A percentile compares a stretch with the other conserved stretches of the same genome.
phyloP scores from a whole-genome alignment of 2,113 vertebrate species.

The Megaceryle torquata region DNA sequence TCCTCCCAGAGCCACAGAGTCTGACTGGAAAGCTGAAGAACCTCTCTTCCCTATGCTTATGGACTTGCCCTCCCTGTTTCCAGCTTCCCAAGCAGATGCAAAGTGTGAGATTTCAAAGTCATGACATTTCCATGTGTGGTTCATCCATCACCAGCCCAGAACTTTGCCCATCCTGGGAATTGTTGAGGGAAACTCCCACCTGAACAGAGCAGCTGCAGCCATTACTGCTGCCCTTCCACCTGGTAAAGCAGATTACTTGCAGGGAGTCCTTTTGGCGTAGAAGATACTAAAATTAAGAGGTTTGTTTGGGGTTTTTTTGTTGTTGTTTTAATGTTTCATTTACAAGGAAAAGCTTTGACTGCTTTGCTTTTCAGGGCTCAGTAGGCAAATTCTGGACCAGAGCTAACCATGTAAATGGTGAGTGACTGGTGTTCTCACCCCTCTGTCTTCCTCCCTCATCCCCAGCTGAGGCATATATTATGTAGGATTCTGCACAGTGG shows the following conservation, averaged over 20 bases:
- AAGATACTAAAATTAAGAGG: neutral
- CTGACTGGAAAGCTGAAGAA: neutral
- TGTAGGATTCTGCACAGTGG: neutral
- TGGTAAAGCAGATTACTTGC: neutral
- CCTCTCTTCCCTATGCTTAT: neutral
- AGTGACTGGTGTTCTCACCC: neutral
- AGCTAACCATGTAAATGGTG: neutral
- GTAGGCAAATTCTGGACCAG: neutral
- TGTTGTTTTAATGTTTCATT: neutral
- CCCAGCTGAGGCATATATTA: neutral
- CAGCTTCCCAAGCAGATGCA: neutral
- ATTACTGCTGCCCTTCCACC: neutral
- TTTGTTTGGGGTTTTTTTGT: too few species aligned
- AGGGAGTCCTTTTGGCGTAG: neutral
- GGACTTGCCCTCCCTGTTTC: neutral
- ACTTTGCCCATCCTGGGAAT: neutral
- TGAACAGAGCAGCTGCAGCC: neutral
- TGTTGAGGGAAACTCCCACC: neutral
- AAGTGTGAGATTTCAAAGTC: neutral
- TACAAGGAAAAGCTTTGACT: neutral
- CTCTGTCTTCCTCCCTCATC: neutral
- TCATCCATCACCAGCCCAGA: neutral
- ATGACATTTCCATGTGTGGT: accelerated
- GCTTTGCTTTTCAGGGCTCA: neutral
- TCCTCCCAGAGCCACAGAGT: neutral